phyloP scores from a whole-genome alignment of 2,113 vertebrate genomes.

The Bubalus kerabau region DNA sequence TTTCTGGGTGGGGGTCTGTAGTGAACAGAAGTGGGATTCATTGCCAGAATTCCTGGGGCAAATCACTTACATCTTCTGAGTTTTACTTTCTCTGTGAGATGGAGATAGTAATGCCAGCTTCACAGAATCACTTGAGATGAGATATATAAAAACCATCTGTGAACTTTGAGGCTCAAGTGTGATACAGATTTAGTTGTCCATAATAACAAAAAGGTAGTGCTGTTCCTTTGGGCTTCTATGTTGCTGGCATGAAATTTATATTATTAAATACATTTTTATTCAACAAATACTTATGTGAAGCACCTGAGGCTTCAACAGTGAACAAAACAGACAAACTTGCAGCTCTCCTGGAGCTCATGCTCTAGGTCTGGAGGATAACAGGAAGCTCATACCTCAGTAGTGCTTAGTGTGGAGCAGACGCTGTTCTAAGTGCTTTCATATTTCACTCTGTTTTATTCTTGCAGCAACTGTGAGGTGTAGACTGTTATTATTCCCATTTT shows the following conservation, averaged over 20 bases:
- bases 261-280: neutral
- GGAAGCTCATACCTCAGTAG: neutral
- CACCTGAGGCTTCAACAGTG: neutral
- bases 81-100: neutral
- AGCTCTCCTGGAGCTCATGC: neutral
- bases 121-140: neutral
- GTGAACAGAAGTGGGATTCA: neutral
- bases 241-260: neutral
- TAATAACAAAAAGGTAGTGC: neutral
- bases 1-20: neutral
- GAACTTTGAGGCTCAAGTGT: neutral
- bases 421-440: neutral
- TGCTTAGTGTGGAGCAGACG: neutral
- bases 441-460: neutral
- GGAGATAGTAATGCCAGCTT: neutral
- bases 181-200: neutral
- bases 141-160: neutral
- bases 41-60: constrained; percentile 1
- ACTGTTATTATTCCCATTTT: neutral
- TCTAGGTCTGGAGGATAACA: neutral
- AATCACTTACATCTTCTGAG: constrained; percentile 7
- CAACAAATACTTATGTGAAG: neutral
- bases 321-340: neutral
- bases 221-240: neutral
- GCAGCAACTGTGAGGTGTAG: neutral